Conservation (phyloP, 2,888 invertebrate genomes). For the Cosmorhoe ocellata region DNA sequence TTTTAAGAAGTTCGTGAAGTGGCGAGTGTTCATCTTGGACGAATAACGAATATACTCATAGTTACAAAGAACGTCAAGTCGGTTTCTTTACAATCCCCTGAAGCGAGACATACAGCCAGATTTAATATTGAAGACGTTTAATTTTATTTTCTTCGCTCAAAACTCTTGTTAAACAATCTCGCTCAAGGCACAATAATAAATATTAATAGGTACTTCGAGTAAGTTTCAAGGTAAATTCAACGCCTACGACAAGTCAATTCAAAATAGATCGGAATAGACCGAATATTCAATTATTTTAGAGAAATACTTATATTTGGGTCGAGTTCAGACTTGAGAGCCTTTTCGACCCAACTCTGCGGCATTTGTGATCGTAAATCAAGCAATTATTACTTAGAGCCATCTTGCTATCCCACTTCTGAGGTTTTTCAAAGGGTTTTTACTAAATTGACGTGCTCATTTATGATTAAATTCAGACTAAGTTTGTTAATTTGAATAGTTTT, state of each 20-base stretch:
- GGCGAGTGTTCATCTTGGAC: too few relatives aligned
- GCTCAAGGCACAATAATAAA: too few relatives aligned
- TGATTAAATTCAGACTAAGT: too few relatives aligned
- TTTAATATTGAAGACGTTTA: neutral
- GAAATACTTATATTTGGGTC: constrained; percentile 26
- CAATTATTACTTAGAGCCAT: constrained; percentile 39
- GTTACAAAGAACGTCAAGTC: too few relatives aligned
- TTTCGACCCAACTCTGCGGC: constrained; percentile 44
- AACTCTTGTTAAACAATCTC: too few relatives aligned
- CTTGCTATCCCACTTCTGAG: constrained; percentile 32
- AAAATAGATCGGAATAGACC: constrained; percentile 13
- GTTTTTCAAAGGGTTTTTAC: constrained; percentile 3
- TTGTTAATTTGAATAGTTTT: too few relatives aligned
- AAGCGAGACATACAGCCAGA: too few relatives aligned
- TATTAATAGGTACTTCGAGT: too few relatives aligned
- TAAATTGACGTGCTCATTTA: too few relatives aligned
- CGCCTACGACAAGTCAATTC: constrained; percentile 9
- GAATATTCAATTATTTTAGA: neutral
- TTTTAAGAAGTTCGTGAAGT: too few relatives aligned
- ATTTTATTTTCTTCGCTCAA: constrained; percentile 3
- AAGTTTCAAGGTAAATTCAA: constrained; percentile 6
- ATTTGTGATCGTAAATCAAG: constrained; percentile 48
- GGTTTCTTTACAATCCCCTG: too few relatives aligned
- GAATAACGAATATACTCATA: too few relatives aligned
- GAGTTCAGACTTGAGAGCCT: constrained; percentile 24